Base-by-base conservation (phyloP, 2,888 invertebrate genomes). In the Ochropleura plecta region DNA sequence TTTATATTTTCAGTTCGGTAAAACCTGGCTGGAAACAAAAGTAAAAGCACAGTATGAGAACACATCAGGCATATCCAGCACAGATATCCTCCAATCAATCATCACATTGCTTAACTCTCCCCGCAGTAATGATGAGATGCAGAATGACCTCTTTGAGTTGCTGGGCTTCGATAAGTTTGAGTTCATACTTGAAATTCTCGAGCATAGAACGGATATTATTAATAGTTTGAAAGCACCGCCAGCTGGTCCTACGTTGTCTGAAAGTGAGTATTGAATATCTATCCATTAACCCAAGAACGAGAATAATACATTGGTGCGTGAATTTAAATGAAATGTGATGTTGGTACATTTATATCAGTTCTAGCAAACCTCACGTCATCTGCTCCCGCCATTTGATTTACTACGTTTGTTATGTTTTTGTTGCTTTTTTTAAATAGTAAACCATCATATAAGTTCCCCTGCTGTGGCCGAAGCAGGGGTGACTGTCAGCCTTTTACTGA, bases 131-230 rank as follows among this genome's bases (percentile, higher is more conserved):
- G 97, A 97, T 79, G 98, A 98, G 88, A 94, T 98, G 79, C 98
- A 98, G 91, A 98, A 98, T 90, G 98, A 98, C 93, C 94, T 99
- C 40, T 98, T 99, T 92, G 99, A 99, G 88, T 94, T 99, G 7
- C 96, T 99, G 44, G 99, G 99, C 0, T 99, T 98, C 92, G 98
- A 99, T 85, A 96, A 98, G 88, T 97, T 98, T 92, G 98, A 98
- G 89, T 96, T 98, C 76, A 98, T 98, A 48, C 97, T 97, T 77
- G 95, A 97, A 57, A 92, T 98, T 78, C 92, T 98, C 48, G 95
- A 97, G 70, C 97, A 98, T 86, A 96, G 98, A 16, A 92, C 94
- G 65, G 97, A 96, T 83, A 97, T 97, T 14, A 92, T 94, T 4
- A 90, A 93, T n/a, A 95, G 95, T 80, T 90, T 96, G 76, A 90